These are phyloP conservation scores for Rhodophaea formosa DNA, from an alignment of 2,888 invertebrate species.

Conservation along the genomic window DNA sequence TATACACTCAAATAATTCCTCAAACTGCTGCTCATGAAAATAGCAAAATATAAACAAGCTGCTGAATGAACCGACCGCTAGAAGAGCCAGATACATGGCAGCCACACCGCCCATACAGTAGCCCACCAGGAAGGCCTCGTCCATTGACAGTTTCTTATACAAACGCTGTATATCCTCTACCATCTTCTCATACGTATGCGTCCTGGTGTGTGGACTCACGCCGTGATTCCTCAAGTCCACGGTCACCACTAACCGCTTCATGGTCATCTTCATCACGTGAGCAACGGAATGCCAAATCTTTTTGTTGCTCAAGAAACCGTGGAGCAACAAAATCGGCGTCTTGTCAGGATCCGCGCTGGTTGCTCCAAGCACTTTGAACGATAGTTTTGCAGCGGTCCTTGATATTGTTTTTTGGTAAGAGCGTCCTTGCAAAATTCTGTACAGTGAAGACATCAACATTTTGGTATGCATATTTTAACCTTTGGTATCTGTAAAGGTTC, in stretches of 20 bases:
- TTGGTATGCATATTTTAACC: constrained; percentile 4
- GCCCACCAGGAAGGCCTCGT: constrained; percentile 86
- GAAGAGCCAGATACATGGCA: constrained; percentile 90
- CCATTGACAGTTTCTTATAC: constrained; percentile 80
- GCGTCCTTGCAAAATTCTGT: constrained; percentile 13
- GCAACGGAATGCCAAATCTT: constrained; percentile 92
- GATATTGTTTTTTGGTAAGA: constrained; percentile 19
- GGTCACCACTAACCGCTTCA: constrained; percentile 87
- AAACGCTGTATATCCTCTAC: constrained; percentile 86
- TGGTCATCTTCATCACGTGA: constrained; percentile 84
- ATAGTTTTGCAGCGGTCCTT: constrained; percentile 48
- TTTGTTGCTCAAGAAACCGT: constrained; percentile 93
- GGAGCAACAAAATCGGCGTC: constrained; percentile 81
- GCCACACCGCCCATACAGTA: constrained; percentile 96
- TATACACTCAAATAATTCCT: no score
- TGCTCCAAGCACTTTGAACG: constrained; percentile 58
- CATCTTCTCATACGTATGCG: constrained; percentile 88
- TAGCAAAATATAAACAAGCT: neutral
- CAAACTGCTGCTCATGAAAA: no score
- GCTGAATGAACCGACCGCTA: constrained; percentile 70
- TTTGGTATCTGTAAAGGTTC: neutral
- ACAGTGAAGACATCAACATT: neutral
- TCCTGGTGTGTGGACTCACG: constrained; percentile 88
- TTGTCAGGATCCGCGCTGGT: constrained; percentile 33
- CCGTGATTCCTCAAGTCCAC: constrained; percentile 98